Evolutionary conservation across 1,140 invertebrate species (phyloP).

Genomic region (Dinoponera quadriceps): DNA sequence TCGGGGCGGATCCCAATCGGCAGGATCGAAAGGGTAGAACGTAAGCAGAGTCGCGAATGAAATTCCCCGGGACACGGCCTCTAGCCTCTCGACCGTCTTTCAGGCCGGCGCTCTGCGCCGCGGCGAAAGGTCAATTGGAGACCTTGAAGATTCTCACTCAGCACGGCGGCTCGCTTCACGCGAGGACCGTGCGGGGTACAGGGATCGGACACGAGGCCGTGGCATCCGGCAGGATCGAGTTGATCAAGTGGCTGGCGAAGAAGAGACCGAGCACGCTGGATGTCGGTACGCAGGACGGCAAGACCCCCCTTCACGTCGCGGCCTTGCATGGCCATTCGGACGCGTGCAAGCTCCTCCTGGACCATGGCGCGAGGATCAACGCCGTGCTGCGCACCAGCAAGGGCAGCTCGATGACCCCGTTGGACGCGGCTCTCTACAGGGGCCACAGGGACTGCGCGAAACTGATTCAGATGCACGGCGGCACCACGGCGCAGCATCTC

Average conservation of each 20-base stretch:
- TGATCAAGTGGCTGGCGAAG: conserved; percentile 94
- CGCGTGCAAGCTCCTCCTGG: conserved; percentile 95
- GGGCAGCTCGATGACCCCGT: conserved; percentile 93
- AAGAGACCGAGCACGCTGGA: conserved; percentile 94
- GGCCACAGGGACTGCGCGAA: conserved; percentile 96
- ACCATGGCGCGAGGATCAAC: conserved; percentile 93
- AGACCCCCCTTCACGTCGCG: conserved; percentile 97
- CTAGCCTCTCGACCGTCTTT: too few species aligned
- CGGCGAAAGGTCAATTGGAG: conserved; percentile 97
- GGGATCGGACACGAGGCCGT: conserved; percentile 94
- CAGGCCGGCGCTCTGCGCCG: conserved; percentile 94
- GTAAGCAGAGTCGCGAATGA: conserved; percentile 83
- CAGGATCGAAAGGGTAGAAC: conserved; percentile 97
- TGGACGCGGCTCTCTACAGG: conserved; percentile 95
- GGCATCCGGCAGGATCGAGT: conserved; percentile 94
- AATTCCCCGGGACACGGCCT: too few species aligned
- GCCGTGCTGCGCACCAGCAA: conserved; percentile 93
- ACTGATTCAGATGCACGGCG: conserved; percentile 96
- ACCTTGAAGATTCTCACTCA: conserved; percentile 92
- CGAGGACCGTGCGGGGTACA: conserved; percentile 90
- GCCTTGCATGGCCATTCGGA: conserved; percentile 97
- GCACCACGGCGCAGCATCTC: conserved; percentile 83
- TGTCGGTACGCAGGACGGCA: conserved; percentile 95
- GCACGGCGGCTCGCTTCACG: conserved; percentile 95
- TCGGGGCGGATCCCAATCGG: conserved; percentile 95